A percentile compares a stretch with the other conserved stretches of the same genome.
These are phyloP conservation scores for Gambusia yucatana DNA, from an alignment of 2,797 vertebrate species.

Conservation along the genomic window DNA sequence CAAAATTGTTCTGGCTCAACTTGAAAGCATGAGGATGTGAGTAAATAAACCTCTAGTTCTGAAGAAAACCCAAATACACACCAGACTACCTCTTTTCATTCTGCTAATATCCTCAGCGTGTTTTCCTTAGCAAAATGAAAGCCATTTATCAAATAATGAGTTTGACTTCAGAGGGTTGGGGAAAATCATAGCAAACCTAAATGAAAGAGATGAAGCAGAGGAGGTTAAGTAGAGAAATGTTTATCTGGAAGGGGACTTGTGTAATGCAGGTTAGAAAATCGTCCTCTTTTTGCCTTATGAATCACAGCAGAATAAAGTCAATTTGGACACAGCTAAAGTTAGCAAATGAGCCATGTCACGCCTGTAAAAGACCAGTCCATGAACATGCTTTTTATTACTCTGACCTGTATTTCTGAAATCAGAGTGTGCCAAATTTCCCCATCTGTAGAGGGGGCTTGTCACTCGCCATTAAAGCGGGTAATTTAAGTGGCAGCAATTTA, in stretches of 20 bases:
- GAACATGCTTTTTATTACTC: constrained; percentile 23
- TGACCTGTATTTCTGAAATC: constrained; percentile 23
- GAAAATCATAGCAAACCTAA: constrained; percentile 18
- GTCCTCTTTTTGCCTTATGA: constrained; percentile 35
- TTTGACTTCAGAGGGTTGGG: constrained; percentile 30
- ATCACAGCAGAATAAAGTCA: constrained; percentile 37
- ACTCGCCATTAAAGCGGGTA: constrained; percentile 35
- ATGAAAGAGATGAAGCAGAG: constrained; percentile 18
- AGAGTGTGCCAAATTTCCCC: constrained; percentile 29
- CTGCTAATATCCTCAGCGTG: constrained; percentile 4
- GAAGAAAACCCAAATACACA: constrained; percentile 9
- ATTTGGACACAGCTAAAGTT: constrained; percentile 32
- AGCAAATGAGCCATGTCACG: constrained; percentile 30
- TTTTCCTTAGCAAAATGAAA: constrained; percentile 34
- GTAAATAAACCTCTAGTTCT: constrained; percentile 23
- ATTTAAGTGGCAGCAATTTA: constrained; percentile 57
- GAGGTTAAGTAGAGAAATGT: constrained; percentile 41
- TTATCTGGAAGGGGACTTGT: constrained; percentile 30
- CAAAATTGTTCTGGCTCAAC: constrained; percentile 28
- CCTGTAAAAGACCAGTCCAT: constrained; percentile 38
- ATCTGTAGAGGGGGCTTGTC: constrained; percentile 42
- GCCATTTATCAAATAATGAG: constrained; percentile 42
- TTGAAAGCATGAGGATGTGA: constrained; percentile 13
- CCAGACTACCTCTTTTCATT: constrained; percentile 4
- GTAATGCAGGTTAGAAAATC: constrained; percentile 41